Base-by-base conservation (phyloP, 1,140 invertebrate species). In the Kradibia gibbosae region DNA sequence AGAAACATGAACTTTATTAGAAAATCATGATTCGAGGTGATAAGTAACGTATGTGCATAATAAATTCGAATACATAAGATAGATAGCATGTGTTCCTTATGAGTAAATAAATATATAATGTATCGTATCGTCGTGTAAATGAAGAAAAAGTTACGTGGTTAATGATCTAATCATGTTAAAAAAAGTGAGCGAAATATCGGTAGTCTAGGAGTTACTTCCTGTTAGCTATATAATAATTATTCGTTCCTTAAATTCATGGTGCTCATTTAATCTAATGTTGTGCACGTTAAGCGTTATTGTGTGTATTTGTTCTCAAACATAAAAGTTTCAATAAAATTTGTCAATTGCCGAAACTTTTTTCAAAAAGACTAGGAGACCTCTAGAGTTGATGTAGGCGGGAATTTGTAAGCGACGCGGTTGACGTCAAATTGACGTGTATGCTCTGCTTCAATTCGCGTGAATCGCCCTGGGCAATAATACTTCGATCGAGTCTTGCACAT, bases 401-500 rank as follows among this genome's bases (percentile, higher is more conserved):
- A 67, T 53, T 72, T 72, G 72, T 67, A 67, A 67, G 39, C 39
- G 34, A 22, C 17, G 3, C 10, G 39, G 62, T 67, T 67, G 39
- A 67, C 20, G 34, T 15, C 20, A 20, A 67, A 20, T 31, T 39
- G 34, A 67, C 39, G n/a, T 7, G 17, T n/a, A n/a, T 36, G 17
- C 62, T 8, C 34, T 20, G 2, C 11, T 65, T 65, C 60, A 11
- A 0, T n/a, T 55, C 67, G 28, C 17, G 45, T 3, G 31, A 78
- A 70, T 22, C 71, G 57, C 78, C 78, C n/a, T 15, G 17, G 60
- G 80, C 70, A 48, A 60, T 70, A 81, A 81, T 76, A 81, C 80
- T 60, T 70, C 80, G 45, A 81, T 81, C 76, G 76, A 48, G 45
- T 17, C 45, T 17, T 48, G 7, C 45, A 48, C 45, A 10, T 17